Evolutionary conservation across 2,888 invertebrate genomes (phyloP), one percentile per base, ranked within the genome.

Genomic region (Sisyra terminalis): DNA sequence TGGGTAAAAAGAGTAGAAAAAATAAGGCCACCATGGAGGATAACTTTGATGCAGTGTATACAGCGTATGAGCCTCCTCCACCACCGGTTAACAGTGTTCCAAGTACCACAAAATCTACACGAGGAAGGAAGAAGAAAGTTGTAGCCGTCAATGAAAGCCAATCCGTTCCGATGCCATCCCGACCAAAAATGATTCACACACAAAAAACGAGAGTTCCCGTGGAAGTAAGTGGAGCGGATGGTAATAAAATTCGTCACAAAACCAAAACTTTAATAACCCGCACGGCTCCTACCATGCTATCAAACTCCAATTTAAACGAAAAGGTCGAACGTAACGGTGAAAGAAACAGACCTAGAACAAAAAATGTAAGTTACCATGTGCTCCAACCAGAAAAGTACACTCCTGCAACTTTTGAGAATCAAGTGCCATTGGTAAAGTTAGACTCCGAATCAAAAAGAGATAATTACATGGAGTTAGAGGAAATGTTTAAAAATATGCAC

Each of bases 161-260:
- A 44, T 51, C 56, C 37, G 53, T 60, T 35, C 57, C 60, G 41
- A 56, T 60, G 39, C 65, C 67, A 6, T 65, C 72, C 1, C 66
- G 80, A 24, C 80, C 81, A 3, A 76, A 76, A 53, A 82, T 83
- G 82, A 83, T 83, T 50, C 82, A 82, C 56, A 83, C 83, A 0
- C 77, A 78, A 54, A 78, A 75, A 51, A 69, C 71, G 39, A 60
- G 69, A 29, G 66, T 70, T 2, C 60, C 71, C 0, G 64, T 67
- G 1, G 69, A 69, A 41, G 32, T 41, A 11, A 41, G 9, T 14
- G 61, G 65, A 2, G 61, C 59, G 7, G 68, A 68, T 42, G 69
- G 69, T 11, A 67, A 69, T 0, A 70, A 71, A 42, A 63, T 61
- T 17, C 60, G 68, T 29, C 73, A 72, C 41, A 72, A 70, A 50